phyloP scores from a whole-genome alignment of 1,140 invertebrate species.

The Augochlora pura region DNA sequence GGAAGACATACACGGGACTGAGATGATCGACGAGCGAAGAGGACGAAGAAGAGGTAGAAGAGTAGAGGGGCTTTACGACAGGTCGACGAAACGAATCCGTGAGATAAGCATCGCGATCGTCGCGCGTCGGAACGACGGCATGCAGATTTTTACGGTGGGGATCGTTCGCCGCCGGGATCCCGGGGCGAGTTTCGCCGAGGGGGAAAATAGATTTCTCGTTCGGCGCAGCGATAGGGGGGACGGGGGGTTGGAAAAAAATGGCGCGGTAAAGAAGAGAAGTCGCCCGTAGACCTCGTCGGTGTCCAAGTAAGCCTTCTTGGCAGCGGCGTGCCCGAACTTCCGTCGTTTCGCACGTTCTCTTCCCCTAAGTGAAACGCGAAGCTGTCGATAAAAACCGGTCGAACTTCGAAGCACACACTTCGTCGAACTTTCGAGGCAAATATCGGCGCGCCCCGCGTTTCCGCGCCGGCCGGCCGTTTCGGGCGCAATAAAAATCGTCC shows the following conservation, averaged over 20 bases:
- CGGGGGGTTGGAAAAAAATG: conserved; percentile 30
- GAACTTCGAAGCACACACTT: not conserved
- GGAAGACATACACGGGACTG: too few species aligned
- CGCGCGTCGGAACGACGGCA: conserved; percentile 13
- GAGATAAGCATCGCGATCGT: conserved; percentile 36
- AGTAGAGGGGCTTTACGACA: too few species aligned
- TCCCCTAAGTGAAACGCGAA: not conserved
- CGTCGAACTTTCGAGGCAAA: not conserved
- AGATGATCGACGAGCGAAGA: too few species aligned
- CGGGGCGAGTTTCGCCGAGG: conserved; percentile 15
- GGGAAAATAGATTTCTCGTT: conserved; percentile 49
- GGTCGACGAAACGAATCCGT: conserved; percentile 34
- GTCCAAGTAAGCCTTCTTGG: conserved; percentile 21
- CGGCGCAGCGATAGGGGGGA: too few species aligned
- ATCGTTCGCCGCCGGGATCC: conserved; percentile 5
- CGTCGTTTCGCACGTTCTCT: not conserved
- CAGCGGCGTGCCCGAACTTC: not conserved
- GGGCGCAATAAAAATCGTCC: not conserved
- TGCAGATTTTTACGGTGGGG: conserved; percentile 40
- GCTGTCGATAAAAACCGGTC: not conserved
- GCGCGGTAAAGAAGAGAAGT: conserved; percentile 36
- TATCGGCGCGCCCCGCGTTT: not conserved
- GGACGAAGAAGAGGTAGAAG: too few species aligned
- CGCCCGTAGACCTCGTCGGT: conserved; percentile 26
- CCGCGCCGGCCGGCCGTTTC: not conserved